These are phyloP conservation scores for Pseudolycoriella hygida DNA, from an alignment of 2,888 invertebrate species.

Conservation along the genomic window DNA sequence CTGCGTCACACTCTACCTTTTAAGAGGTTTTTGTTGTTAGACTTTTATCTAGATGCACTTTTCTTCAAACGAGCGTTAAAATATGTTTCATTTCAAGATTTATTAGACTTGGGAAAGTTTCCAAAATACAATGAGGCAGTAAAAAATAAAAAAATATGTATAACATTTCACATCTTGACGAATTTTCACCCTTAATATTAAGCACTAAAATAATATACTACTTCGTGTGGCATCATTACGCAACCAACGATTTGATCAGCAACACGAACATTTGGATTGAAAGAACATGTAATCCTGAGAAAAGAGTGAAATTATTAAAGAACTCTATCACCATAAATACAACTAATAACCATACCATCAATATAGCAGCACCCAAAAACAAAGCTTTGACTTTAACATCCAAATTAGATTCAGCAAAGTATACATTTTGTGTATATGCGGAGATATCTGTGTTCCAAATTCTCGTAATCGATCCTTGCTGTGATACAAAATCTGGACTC, in stretches of 20 bases:
- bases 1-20: no score
- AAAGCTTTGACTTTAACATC: slow-evolving; percentile 64
- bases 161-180: no score
- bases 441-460: slow-evolving; percentile 51
- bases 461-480: slow-evolving; percentile 49
- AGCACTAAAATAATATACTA: no score
- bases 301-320: not conserved
- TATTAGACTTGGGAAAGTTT: no score
- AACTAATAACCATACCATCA: slow-evolving; percentile 43
- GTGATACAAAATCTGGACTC: slow-evolving; percentile 37
- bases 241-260: not conserved
- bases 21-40: no score
- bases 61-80: no score
- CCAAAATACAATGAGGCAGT: no score
- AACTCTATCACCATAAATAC: not conserved
- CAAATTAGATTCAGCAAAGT: slow-evolving; percentile 50
- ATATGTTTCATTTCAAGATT: no score
- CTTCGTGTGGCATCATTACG: no score
- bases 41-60: no score
- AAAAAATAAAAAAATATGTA: no score
- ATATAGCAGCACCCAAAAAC: slow-evolving; percentile 62
- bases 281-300: slow-evolving; percentile 25
- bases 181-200: no score
- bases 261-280: slow-evolving; percentile 16
- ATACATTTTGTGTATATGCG: slow-evolving; percentile 55